Evolutionary conservation across 1,140 invertebrate species (phyloP).

Genomic region (Anoplolepis gracilipes): DNA sequence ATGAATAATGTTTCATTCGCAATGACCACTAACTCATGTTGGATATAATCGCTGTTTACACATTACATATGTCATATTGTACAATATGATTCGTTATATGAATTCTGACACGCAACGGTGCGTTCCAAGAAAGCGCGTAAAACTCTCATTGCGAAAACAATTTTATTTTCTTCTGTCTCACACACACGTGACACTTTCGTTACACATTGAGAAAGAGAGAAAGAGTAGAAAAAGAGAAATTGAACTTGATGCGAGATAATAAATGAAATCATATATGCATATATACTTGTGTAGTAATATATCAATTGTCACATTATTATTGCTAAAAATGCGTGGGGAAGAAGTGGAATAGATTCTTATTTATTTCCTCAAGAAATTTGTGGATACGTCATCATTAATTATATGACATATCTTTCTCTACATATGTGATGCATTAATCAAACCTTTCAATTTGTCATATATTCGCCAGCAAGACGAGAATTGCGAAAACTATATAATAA

Average conservation of each 20-base stretch:
- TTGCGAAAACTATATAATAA: conserved; percentile 29
- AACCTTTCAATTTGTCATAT: conserved; percentile 50
- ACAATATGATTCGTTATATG: conserved; percentile 9
- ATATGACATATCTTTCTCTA: conserved; percentile 55
- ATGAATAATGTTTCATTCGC: conserved; percentile 27
- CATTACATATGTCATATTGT: conserved; percentile 40
- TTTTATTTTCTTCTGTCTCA: conserved; percentile 69
- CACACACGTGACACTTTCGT: conserved; percentile 24
- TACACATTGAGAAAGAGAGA: conserved; percentile 74
- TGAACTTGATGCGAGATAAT: conserved; percentile 77
- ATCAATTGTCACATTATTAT: conserved; percentile 78
- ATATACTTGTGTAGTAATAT: conserved; percentile 31
- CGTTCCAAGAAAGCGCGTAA: conserved; percentile 18
- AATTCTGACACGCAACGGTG: background rate
- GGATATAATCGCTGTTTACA: conserved; percentile 33
- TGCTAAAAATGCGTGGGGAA: conserved; percentile 74
- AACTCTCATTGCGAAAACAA: conserved; percentile 21
- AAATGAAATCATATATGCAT: conserved; percentile 79
- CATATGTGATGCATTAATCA: conserved; percentile 40
- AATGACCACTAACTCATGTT: background rate
- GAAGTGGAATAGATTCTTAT: conserved; percentile 60
- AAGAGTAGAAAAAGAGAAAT: conserved; percentile 54
- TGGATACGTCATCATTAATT: conserved; percentile 47
- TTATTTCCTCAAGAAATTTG: conserved; percentile 47
- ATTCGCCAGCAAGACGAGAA: conserved; percentile 52